Conservation (phyloP, 2,888 invertebrate genomes). For the Terebella lapidaria region DNA sequence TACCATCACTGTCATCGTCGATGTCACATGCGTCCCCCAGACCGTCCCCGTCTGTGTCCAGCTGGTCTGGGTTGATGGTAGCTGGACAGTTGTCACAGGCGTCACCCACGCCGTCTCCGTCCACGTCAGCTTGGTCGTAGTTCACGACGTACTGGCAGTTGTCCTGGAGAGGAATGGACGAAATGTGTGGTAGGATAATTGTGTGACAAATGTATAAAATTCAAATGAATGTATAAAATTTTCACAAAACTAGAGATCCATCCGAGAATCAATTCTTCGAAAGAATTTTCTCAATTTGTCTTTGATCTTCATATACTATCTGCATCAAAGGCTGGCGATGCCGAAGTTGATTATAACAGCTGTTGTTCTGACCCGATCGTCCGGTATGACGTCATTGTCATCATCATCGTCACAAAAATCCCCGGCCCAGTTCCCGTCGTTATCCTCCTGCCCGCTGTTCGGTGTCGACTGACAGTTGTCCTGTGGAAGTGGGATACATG, state of each 20-base stretch:
- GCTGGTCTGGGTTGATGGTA: conserved; percentile 78
- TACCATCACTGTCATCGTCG: conserved; percentile 77
- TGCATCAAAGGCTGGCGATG: too few species aligned
- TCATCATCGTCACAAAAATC: conserved; percentile 37
- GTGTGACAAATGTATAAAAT: too few species aligned
- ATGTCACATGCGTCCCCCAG: conserved; percentile 78
- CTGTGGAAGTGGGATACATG: conserved; percentile 16
- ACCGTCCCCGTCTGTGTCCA: conserved; percentile 78
- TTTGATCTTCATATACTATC: too few species aligned
- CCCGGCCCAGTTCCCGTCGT: conserved; percentile 30
- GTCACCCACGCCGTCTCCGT: conserved; percentile 77
- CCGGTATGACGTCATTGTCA: neutral
- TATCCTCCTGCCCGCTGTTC: conserved; percentile 68
- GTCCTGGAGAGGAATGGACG: too few species aligned
- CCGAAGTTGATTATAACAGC: too few species aligned
- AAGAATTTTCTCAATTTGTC: too few species aligned
- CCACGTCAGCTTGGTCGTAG: conserved; percentile 80
- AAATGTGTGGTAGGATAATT: too few species aligned
- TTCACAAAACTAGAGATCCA: too few species aligned
- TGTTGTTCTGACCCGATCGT: too few species aligned
- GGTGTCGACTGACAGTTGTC: conserved; percentile 84
- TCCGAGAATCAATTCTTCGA: too few species aligned
- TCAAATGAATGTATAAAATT: too few species aligned
- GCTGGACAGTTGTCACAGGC: conserved; percentile 86
- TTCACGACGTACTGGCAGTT: conserved; percentile 82